A percentile compares a stretch with the other conserved stretches of the same genome.
Evolutionary conservation across 2,888 invertebrate species (phyloP).

Genomic region (Bombylius discolor): DNA sequence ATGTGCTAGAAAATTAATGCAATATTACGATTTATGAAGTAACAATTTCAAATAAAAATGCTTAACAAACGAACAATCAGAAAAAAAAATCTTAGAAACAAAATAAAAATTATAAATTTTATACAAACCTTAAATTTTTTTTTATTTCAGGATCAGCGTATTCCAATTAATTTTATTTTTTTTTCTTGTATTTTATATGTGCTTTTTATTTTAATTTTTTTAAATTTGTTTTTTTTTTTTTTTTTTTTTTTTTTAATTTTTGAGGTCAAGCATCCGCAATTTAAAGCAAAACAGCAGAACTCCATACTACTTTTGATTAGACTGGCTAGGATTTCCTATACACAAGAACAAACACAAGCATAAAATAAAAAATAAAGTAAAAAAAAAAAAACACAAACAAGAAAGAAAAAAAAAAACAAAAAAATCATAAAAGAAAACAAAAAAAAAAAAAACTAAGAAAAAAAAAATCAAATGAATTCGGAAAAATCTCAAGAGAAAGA

Average conservation of each 20-base stretch:
- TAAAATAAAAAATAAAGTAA: conserved; percentile 21
- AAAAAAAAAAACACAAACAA: conserved; percentile 11
- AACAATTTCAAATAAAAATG: too few species aligned
- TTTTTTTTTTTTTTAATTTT: conserved; percentile 1
- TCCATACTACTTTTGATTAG: conserved; percentile 33
- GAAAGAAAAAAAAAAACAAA: conserved; percentile 13
- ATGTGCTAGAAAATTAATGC: too few species aligned
- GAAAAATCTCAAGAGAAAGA: not conserved
- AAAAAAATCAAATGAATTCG: not conserved
- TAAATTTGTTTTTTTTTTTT: not conserved
- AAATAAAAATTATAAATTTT: not conserved
- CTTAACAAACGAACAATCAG: too few species aligned
- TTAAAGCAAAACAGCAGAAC: conserved; percentile 18
- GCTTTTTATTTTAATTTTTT: too few species aligned
- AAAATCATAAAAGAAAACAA: conserved; percentile 10
- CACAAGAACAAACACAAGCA: conserved; percentile 20
- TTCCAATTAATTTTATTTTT: too few species aligned
- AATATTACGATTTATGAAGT: too few species aligned
- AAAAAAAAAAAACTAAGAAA: conserved; percentile 6
- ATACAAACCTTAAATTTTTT: conserved; percentile 4
- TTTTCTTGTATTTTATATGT: too few species aligned
- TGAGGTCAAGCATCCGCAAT: conserved; percentile 5
- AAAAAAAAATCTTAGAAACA: too few species aligned
- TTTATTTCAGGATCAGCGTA: not conserved
- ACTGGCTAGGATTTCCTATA: conserved; percentile 36